Base-by-base conservation (phyloP, 2,797 vertebrate genomes). In the Betta splendens region DNA sequence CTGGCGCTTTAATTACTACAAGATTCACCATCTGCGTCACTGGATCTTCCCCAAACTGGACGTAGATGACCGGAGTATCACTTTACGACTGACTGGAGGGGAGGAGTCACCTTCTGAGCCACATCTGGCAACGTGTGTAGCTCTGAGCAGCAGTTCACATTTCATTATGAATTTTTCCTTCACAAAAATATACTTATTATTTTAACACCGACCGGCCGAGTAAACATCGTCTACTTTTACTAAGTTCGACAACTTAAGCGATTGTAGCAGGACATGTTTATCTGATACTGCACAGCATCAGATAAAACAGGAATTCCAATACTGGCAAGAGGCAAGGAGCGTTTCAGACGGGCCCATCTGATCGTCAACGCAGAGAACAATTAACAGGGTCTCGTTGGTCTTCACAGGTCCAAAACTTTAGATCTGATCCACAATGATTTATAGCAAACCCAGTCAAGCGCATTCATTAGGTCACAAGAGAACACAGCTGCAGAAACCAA, bases 11-110 rank as follows among this genome's bases (percentile, higher is more conserved):
- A 77, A 86, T 82, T 86, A 78, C 18, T 13, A 22, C 40, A 40
- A 33, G 35, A 66, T 50, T 43, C 42, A 26, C 39, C 13, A 17
- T 73, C 58, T 85, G 74, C 67, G 84, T 91, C 85, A 89, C 59
- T 68, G 76, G 78, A 83, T 73, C 83, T 86, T 84, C 68, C 82
- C 56, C 15, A 7, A 74, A 48, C 45, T 46, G 39, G 67, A 64
- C 25, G 16, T 36, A 49, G 35, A 56, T 44, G 31, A 70, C 56
- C 25, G 5, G 25, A 1, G n/a, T 26, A 29, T 46, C 23, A 28
- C 42, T 44, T 17, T 43, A 36, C 36, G 21, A 15, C 39, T 26
- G 62, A 55, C 50, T 23, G 44, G 21, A 5, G 47, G 52, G 17
- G 54, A 4, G 9, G 33, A 44, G 50, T 51, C 69, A 53, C 28